These are phyloP conservation scores for Helogale parvula DNA, from an alignment of 2,113 vertebrate genomes.

Conservation along the genomic window DNA sequence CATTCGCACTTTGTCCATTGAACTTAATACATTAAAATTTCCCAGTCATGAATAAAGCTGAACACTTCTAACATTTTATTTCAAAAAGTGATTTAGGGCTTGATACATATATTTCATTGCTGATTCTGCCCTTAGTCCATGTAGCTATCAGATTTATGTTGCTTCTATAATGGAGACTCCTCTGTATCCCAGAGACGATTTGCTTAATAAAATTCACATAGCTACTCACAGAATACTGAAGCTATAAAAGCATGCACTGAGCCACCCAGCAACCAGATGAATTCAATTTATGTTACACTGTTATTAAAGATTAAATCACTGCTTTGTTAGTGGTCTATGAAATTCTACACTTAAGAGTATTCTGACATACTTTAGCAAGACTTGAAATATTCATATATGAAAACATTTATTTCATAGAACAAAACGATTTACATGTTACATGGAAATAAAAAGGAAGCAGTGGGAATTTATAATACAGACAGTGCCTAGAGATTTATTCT, in stretches of 20 bases:
- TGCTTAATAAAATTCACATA: conserved; percentile 68
- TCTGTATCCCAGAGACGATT: conserved; percentile 43
- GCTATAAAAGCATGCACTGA: background rate
- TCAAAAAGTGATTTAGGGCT: background rate
- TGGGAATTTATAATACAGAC: background rate
- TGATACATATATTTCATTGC: background rate
- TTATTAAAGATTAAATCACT: conserved; percentile 60
- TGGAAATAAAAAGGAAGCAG: background rate
- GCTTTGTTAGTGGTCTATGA: conserved; percentile 39
- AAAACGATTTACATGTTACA: background rate
- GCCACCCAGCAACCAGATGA: conserved; percentile 8
- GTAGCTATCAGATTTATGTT: background rate
- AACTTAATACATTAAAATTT: background rate
- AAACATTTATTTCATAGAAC: conserved; percentile 29
- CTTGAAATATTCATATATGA: conserved; percentile 34
- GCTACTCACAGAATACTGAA: conserved; percentile 46
- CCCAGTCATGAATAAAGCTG: background rate
- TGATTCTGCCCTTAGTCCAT: background rate
- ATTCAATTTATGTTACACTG: conserved; percentile 34
- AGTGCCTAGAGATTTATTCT: background rate
- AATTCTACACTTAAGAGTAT: conserved; percentile 27
- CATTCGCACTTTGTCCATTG: background rate
- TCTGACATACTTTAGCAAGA: conserved; percentile 35
- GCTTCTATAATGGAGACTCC: background rate
- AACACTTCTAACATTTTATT: background rate